phyloP scores from a whole-genome alignment of 2,888 invertebrate genomes.

The Rhamnusium bicolor region DNA sequence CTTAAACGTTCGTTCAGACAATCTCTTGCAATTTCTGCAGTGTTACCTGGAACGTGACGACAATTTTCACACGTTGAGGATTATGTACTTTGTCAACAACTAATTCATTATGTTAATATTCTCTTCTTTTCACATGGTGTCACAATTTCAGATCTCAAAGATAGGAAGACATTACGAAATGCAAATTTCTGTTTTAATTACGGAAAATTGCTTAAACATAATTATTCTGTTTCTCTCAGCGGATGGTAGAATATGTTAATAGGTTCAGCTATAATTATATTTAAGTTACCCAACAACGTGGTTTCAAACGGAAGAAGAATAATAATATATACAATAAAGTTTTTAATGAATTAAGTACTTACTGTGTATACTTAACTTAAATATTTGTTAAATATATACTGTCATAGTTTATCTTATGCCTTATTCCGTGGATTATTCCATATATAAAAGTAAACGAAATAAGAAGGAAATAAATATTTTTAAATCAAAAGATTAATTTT shows the following conservation, averaged over 20 bases:
- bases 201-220: constrained; percentile 50
- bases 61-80: constrained; percentile 25
- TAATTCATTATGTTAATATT: constrained; percentile 22
- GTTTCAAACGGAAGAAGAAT: constrained; percentile 26
- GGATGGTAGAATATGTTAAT: constrained; percentile 51
- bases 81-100: constrained; percentile 12
- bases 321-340: neutral
- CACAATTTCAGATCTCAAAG: constrained; percentile 24
- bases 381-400: neutral
- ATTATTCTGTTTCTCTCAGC: constrained; percentile 46
- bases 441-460: no score
- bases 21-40: neutral
- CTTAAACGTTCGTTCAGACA: neutral
- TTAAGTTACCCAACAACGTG: constrained; percentile 41
- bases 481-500: no score
- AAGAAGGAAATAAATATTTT: no score
- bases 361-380: neutral
- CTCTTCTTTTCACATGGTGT: constrained; percentile 20
- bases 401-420: neutral
- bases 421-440: no score
- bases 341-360: neutral
- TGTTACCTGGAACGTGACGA: neutral
- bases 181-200: constrained; percentile 48
- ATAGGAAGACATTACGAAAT: constrained; percentile 31
- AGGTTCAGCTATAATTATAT: constrained; percentile 40